Percentiles rank a stretch among this genome's conserved stretches.
Conservation (phyloP, 2,113 vertebrate species). For the Mandrillus leucophaeus region DNA sequence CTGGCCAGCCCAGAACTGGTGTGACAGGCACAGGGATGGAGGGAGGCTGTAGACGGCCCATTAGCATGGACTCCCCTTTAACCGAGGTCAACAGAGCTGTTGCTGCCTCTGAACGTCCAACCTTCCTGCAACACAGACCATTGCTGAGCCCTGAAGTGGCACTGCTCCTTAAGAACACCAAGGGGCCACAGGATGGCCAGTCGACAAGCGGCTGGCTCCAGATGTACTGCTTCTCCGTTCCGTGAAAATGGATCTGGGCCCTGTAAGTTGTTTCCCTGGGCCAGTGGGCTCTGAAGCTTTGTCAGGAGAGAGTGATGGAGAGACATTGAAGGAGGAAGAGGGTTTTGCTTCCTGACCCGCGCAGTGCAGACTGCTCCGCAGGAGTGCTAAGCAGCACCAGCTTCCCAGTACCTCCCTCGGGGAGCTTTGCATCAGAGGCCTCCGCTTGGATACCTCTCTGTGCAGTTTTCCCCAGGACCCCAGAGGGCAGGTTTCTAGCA, state of each 20-base stretch:
- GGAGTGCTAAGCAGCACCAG: neutral
- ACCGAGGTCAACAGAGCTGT: neutral
- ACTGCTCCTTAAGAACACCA: too few species aligned
- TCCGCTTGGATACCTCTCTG: neutral
- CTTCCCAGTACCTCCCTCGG: neutral
- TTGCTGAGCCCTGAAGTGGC: neutral
- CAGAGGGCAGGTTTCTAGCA: neutral
- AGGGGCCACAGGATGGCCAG: neutral
- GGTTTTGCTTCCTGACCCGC: neutral
- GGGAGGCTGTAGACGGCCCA: neutral
- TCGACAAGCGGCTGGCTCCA: fast-evolving
- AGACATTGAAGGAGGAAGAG: neutral
- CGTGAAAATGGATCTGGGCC: neutral
- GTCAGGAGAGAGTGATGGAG: neutral
- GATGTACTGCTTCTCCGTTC: neutral
- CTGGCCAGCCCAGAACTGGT: neutral
- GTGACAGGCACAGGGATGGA: neutral
- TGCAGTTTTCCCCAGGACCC: neutral
- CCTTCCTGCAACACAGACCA: neutral
- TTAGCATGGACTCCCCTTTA: neutral
- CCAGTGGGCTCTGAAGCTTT: neutral
- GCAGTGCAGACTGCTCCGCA: too few species aligned
- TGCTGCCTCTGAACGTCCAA: neutral
- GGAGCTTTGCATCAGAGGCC: neutral
- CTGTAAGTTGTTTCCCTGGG: neutral